Percentiles rank a stretch among this genome's conserved stretches.
phyloP scores from a whole-genome alignment of 1,140 invertebrate species.

The Drosophila suzukii region DNA sequence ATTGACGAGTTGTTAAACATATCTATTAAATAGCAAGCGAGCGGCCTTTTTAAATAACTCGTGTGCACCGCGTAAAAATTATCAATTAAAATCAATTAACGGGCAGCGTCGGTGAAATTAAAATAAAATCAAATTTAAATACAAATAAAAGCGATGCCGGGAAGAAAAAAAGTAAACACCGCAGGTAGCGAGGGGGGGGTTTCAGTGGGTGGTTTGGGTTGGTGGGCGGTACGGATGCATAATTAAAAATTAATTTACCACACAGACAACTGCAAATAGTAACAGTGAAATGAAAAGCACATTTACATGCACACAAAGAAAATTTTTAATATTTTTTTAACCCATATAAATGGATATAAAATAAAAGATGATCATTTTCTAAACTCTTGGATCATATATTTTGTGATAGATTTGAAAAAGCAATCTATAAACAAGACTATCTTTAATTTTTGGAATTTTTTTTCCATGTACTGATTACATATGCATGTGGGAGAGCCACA shows the following conservation, averaged over 20 bases:
- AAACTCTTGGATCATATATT: not conserved
- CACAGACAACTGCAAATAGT: slow-evolving; percentile 30
- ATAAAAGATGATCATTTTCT: not conserved
- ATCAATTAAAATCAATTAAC: slow-evolving; percentile 79
- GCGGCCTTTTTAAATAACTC: slow-evolving; percentile 31
- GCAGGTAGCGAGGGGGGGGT: slow-evolving; percentile 15
- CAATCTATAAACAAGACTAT: not conserved
- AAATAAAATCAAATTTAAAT: slow-evolving; percentile 38
- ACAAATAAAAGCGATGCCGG: slow-evolving; percentile 56
- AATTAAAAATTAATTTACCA: slow-evolving; percentile 78
- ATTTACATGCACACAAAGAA: slow-evolving; percentile 14
- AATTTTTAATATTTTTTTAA: not conserved
- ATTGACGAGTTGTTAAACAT: slow-evolving; percentile 74
- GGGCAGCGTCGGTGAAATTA: slow-evolving; percentile 7
- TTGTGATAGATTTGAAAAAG: not conserved
- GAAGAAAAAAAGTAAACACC: slow-evolving; percentile 76
- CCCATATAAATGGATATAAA: not conserved
- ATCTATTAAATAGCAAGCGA: slow-evolving; percentile 46
- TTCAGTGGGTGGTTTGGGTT: not conserved
- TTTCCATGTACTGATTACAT: not conserved
- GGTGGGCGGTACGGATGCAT: slow-evolving; percentile 26
- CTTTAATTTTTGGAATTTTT: not conserved
- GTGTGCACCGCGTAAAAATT: slow-evolving; percentile 45
- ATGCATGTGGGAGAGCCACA: not conserved
- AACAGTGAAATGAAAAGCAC: slow-evolving; percentile 27